These are phyloP conservation scores for Acanthurus leucopareius DNA, from an alignment of 2,797 vertebrate species.

Conservation along the genomic window DNA sequence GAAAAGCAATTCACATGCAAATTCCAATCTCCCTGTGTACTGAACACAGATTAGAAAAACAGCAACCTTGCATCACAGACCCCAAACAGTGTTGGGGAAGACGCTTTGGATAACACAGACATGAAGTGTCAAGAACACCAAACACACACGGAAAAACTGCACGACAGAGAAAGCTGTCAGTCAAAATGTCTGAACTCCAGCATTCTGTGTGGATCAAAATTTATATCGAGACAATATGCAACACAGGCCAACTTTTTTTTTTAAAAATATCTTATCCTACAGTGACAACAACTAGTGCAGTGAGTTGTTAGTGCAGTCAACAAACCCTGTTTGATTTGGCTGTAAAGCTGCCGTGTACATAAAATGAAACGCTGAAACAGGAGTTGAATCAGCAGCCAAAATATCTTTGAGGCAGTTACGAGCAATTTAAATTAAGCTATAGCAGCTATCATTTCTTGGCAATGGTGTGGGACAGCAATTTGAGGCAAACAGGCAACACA, in stretches of 20 bases:
- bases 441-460: slow-evolving; percentile 46
- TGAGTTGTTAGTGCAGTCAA: slow-evolving; percentile 35
- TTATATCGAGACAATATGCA: slow-evolving; percentile 44
- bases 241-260: slow-evolving; percentile 34
- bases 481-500: slow-evolving; percentile 21
- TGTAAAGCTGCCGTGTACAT: slow-evolving; percentile 38
- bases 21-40: slow-evolving; percentile 66
- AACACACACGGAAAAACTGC: slow-evolving; percentile 39
- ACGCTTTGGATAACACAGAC: slow-evolving; percentile 67
- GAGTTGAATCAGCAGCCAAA: slow-evolving; percentile 58
- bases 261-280: slow-evolving; percentile 31
- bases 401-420: slow-evolving; percentile 55
- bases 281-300: slow-evolving; percentile 23
- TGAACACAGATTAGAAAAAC: slow-evolving; percentile 71
- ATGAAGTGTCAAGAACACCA: slow-evolving; percentile 59
- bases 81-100: slow-evolving; percentile 64
- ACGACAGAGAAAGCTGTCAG: slow-evolving; percentile 60
- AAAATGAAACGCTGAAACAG: slow-evolving; percentile 53
- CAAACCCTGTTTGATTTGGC: slow-evolving; percentile 43
- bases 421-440: slow-evolving; percentile 60
- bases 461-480: not conserved
- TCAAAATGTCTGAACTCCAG: slow-evolving; percentile 62
- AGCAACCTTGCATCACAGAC: slow-evolving; percentile 69
- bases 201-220: slow-evolving; percentile 60
- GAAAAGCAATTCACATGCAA: slow-evolving; percentile 82